A percentile compares a stretch with the other conserved stretches of the same genome.
These are phyloP conservation scores for Zygaena filipendulae DNA, from an alignment of 2,888 invertebrate species.

Conservation along the genomic window DNA sequence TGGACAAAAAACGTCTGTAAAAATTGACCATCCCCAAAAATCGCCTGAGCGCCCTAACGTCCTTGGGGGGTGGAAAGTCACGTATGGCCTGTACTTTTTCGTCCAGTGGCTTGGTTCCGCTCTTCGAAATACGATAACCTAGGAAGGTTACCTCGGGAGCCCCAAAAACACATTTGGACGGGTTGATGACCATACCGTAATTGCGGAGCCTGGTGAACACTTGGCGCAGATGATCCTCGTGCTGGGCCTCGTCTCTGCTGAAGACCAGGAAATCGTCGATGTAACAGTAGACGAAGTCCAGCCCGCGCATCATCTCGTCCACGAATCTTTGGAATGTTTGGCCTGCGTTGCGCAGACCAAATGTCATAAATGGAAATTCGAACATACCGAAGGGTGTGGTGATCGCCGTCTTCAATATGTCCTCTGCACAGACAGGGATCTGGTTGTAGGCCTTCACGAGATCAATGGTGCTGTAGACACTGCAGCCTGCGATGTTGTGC, in stretches of 20 bases:
- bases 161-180: conserved; percentile 20
- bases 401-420: conserved; percentile 15
- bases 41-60: conserved; percentile 14
- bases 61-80: conserved; percentile 17
- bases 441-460: conserved; percentile 23
- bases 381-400: conserved; percentile 13
- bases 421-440: conserved; percentile 11
- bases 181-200: conserved; percentile 19
- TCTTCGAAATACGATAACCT: conserved; percentile 16
- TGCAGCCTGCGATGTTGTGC: conserved; percentile 19
- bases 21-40: conserved; percentile 24
- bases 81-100: conserved; percentile 21
- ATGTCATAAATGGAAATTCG: conserved; percentile 15
- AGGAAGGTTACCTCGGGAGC: conserved; percentile 17
- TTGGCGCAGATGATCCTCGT: conserved; percentile 19
- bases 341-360: conserved; percentile 16
- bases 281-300: conserved; percentile 4
- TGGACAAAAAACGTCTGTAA: conserved; percentile 26
- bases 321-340: conserved; percentile 18
- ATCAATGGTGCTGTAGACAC: conserved; percentile 25
- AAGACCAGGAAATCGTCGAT: conserved; percentile 7
- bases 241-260: background rate
- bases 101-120: conserved; percentile 24
- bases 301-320: conserved; percentile 3
- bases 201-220: conserved; percentile 16